Evolutionary conservation across 1,140 invertebrate species (phyloP).

Genomic region (Phenacoccus solenopsis): DNA sequence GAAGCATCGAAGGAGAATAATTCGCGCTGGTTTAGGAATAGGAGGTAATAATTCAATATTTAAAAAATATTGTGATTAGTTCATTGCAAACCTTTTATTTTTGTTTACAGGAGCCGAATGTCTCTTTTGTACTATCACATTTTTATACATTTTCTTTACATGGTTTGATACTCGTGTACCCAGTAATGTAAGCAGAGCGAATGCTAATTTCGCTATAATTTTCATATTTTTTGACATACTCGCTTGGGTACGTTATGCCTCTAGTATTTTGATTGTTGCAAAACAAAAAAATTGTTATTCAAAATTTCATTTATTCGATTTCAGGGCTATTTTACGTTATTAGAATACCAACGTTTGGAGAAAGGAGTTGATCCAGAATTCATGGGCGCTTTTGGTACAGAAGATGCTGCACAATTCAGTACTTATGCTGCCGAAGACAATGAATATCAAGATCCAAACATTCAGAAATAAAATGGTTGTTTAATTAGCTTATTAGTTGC

Average conservation of each 20-base stretch:
- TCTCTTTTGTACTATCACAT: slow-evolving; percentile 19
- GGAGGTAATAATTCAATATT: neutral
- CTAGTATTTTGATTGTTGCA: neutral
- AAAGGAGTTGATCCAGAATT: slow-evolving; percentile 12
- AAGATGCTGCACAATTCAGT: slow-evolving; percentile 10
- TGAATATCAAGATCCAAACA: slow-evolving; percentile 11
- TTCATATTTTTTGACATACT: slow-evolving; percentile 20
- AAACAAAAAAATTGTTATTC: too few species aligned
- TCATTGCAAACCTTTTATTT: neutral
- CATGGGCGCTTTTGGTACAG: neutral
- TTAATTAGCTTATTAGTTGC: neutral
- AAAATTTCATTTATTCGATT: too few species aligned
- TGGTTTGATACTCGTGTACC: slow-evolving; percentile 18
- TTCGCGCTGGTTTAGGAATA: slow-evolving; percentile 17
- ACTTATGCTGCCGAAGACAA: slow-evolving; percentile 3
- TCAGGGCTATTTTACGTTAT: neutral
- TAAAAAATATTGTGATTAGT: neutral
- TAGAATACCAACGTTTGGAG: slow-evolving; percentile 9
- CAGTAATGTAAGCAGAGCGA: slow-evolving; percentile 16
- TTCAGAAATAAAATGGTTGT: slow-evolving; percentile 2
- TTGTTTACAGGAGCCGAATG: slow-evolving; percentile 11
- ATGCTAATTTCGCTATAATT: slow-evolving; percentile 20
- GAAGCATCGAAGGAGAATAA: slow-evolving; percentile 20
- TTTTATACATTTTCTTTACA: slow-evolving; percentile 15
- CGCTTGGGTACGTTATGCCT: slow-evolving; percentile 12